These are phyloP conservation scores for Erannis defoliaria DNA, from an alignment of 2,888 invertebrate species.

Conservation along the genomic window DNA sequence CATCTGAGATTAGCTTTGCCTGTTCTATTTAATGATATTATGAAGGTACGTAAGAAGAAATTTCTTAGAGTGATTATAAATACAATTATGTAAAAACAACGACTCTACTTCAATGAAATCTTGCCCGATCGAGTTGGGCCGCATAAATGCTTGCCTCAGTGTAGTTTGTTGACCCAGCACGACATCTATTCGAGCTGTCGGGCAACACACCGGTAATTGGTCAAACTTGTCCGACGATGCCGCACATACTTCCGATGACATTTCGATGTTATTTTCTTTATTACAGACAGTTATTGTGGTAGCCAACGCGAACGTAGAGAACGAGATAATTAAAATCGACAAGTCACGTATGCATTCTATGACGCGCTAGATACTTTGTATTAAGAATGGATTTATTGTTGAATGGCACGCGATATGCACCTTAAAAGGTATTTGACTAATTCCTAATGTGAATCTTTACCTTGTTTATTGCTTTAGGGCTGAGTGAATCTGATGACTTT, in stretches of 20 bases:
- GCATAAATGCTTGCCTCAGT: slow-evolving; percentile 29
- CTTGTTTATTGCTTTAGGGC: slow-evolving; percentile 15
- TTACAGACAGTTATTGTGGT: slow-evolving; percentile 67
- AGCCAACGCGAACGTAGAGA: slow-evolving; percentile 55
- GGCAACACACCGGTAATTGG: slow-evolving; percentile 31
- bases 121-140: slow-evolving; percentile 21
- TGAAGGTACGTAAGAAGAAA: too few relatives aligned
- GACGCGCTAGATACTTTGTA: slow-evolving; percentile 31
- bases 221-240: slow-evolving; percentile 32
- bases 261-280: slow-evolving; percentile 63
- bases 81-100: not conserved
- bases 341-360: slow-evolving; percentile 56
- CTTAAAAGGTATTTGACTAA: slow-evolving; percentile 21
- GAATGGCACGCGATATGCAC: slow-evolving; percentile 25
- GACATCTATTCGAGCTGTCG: slow-evolving; percentile 21
- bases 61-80: not conserved
- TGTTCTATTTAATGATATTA: too few relatives aligned
- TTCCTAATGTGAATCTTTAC: slow-evolving; percentile 12
- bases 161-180: slow-evolving; percentile 32
- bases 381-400: slow-evolving; percentile 28
- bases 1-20: too few relatives aligned
- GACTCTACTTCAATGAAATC: slow-evolving; percentile 28
- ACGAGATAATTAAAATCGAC: slow-evolving; percentile 56
- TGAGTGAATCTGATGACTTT: slow-evolving; percentile 21
- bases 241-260: slow-evolving; percentile 43